phyloP scores from a whole-genome alignment of 2,888 invertebrate species.

The Hirtodrosophila duncani region DNA sequence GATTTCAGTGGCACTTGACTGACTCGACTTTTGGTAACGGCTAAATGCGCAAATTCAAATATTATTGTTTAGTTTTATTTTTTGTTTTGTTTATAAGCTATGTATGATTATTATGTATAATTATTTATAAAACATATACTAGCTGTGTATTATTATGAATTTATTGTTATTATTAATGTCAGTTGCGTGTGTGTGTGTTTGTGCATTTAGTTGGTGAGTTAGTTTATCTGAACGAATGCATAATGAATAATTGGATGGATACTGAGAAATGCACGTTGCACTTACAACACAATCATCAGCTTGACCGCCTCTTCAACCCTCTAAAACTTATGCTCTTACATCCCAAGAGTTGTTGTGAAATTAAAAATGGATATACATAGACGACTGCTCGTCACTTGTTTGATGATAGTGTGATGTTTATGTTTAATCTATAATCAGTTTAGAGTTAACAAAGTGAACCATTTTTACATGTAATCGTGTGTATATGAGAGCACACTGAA shows the following conservation, averaged over 20 bases:
- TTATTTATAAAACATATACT: constrained; percentile 48
- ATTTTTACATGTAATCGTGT: too few relatives aligned
- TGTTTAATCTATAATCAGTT: too few relatives aligned
- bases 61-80: constrained; percentile 36
- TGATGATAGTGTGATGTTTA: too few relatives aligned
- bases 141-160: constrained; percentile 34
- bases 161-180: constrained; percentile 35
- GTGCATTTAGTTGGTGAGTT: constrained; percentile 46
- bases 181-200: constrained; percentile 13
- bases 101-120: background rate
- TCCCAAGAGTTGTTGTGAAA: too few relatives aligned
- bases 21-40: constrained; percentile 49
- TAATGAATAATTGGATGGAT: constrained; percentile 63
- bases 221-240: constrained; percentile 22
- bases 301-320: too few relatives aligned
- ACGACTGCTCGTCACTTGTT: too few relatives aligned
- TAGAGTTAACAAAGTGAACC: too few relatives aligned
- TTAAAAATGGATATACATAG: too few relatives aligned
- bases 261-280: constrained; percentile 47
- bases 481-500: too few relatives aligned
- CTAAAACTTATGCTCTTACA: too few relatives aligned
- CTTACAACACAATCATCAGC: too few relatives aligned
- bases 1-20: constrained; percentile 30
- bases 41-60: constrained; percentile 65
- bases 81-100: constrained; percentile 12